A percentile compares a stretch with the other conserved stretches of the same genome.
Conservation (phyloP, 2,113 vertebrate species). For the Narcine bancroftii region DNA sequence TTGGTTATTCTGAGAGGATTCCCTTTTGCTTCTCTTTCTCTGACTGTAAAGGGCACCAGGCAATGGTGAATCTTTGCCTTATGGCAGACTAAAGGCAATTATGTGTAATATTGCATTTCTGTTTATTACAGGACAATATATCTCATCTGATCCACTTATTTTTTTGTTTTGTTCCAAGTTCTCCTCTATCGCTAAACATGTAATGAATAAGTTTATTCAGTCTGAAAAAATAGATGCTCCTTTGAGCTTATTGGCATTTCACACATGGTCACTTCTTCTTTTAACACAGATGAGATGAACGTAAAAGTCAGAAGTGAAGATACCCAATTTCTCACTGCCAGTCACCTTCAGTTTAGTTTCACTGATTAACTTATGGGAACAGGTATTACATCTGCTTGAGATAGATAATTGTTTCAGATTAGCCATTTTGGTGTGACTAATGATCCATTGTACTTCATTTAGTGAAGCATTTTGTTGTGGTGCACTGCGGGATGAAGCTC, state of each 20-base stretch:
- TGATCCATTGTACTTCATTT: background rate
- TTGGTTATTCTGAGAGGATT: too few relatives aligned
- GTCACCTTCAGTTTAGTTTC: background rate
- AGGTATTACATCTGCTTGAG: background rate
- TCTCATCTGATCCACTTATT: too few relatives aligned
- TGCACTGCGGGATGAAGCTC: too few relatives aligned
- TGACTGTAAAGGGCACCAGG: too few relatives aligned
- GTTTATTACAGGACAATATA: too few relatives aligned
- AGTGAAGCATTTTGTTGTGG: too few relatives aligned
- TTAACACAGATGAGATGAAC: background rate
- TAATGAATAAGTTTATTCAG: background rate
- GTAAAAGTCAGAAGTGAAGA: background rate
- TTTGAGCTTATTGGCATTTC: background rate
- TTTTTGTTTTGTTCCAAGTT: background rate
- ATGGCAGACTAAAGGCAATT: too few relatives aligned
- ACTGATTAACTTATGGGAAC: background rate
- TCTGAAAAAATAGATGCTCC: background rate
- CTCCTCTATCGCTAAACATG: background rate
- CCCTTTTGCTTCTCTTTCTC: too few relatives aligned
- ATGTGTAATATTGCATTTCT: too few relatives aligned
- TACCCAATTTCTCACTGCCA: background rate
- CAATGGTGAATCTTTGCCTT: too few relatives aligned
- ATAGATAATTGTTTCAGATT: background rate
- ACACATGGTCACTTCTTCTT: background rate
- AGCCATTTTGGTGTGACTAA: background rate